A percentile compares a stretch with the other conserved stretches of the same genome.
Conservation (phyloP, 2,797 vertebrate genomes). For the Liparis tanakae region DNA sequence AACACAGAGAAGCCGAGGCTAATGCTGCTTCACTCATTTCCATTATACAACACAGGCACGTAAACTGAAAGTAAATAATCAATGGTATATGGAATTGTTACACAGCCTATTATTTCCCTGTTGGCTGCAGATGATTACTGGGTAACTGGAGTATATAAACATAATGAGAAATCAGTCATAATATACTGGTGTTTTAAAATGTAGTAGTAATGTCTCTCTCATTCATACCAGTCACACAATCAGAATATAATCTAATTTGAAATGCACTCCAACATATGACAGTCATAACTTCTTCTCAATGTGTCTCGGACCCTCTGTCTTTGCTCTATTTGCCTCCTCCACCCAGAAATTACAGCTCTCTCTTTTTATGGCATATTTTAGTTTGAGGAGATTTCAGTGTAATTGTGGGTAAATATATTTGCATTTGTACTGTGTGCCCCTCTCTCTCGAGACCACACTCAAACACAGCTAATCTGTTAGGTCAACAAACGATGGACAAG, state of each 20-base stretch:
- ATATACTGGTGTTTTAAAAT: constrained; percentile 9
- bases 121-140: constrained; percentile 51
- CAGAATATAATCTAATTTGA: constrained; percentile 11
- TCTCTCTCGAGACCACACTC: constrained; percentile 61
- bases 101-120: constrained; percentile 51
- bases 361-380: constrained; percentile 32
- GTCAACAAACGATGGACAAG: constrained; percentile 47
- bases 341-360: constrained; percentile 36
- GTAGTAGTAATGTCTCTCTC: not conserved
- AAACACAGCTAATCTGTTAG: constrained; percentile 66
- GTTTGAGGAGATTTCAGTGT: constrained; percentile 61
- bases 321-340: constrained; percentile 14
- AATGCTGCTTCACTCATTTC: constrained; percentile 58
- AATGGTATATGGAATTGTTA: constrained; percentile 55
- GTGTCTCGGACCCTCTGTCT: constrained; percentile 9
- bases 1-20: constrained; percentile 63
- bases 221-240: constrained; percentile 7
- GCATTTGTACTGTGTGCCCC: constrained; percentile 59
- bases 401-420: constrained; percentile 74
- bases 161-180: constrained; percentile 24
- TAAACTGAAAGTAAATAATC: constrained; percentile 63
- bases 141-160: constrained; percentile 26
- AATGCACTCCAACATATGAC: constrained; percentile 16
- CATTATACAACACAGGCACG: constrained; percentile 48
- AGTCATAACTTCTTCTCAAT: constrained; percentile 13